phyloP scores from a whole-genome alignment of 2,797 vertebrate genomes.

The Nasua narica region DNA sequence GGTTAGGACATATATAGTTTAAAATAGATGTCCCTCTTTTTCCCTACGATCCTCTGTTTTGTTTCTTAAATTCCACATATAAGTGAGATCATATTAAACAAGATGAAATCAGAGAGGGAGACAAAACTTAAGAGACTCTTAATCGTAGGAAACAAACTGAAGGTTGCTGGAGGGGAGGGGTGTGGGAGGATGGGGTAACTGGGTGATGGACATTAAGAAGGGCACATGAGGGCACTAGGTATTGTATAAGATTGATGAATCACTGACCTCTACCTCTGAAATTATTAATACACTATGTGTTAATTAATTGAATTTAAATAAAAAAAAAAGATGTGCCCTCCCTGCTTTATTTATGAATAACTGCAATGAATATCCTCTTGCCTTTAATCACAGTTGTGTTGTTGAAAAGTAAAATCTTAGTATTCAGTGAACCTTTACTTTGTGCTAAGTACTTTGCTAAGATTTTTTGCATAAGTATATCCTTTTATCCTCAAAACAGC shows the following conservation, averaged over 20 bases:
- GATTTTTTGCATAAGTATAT: background rate
- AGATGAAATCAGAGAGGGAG: background rate
- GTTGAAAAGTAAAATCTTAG: constrained; percentile 17
- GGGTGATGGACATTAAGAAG: background rate
- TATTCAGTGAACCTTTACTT: background rate
- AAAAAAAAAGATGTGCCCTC: background rate
- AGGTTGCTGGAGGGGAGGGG: background rate
- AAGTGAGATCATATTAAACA: background rate
- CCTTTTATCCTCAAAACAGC: background rate
- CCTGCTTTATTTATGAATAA: background rate
- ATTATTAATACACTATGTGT: background rate
- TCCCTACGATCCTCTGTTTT: background rate
- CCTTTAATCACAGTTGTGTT: constrained; percentile 1
- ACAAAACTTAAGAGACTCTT: background rate
- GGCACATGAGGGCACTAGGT: background rate
- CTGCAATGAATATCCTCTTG: background rate
- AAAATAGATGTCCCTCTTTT: background rate
- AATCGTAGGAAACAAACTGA: background rate
- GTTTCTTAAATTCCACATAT: background rate
- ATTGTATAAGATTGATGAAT: background rate
- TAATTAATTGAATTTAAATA: background rate
- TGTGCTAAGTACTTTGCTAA: background rate
- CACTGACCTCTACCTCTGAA: background rate
- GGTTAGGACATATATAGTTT: background rate
- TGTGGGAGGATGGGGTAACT: background rate